Base-by-base conservation (phyloP, 2,797 vertebrate genomes). In the Esox lucius region DNA sequence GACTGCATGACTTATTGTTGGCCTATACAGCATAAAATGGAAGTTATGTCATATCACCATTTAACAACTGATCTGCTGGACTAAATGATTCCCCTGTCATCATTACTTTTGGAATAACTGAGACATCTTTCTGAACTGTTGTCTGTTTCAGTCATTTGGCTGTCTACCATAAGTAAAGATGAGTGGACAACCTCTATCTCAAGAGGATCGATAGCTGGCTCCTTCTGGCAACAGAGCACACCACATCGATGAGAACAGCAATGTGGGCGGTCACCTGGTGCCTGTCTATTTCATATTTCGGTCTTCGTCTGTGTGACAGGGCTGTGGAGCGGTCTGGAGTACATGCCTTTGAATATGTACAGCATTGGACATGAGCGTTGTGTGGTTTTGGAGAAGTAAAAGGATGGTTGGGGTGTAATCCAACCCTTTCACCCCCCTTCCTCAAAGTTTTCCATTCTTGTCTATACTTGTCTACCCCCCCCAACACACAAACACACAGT, bases 201-300 rank as follows among this genome's bases (percentile, higher is more conserved):
- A 76, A 56, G 70, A 75, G 72, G 80, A 71, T 81, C 87, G 84
- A 88, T 59, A 84, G 80, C 84, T 89, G 87, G 90, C 83, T 90
- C 48, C 35, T 81, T 83, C 85, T 91, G 89, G 91, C 90, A 91
- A 88, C 79, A 49, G 75, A 85, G 83, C 13, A 71, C 86, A 88
- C 90, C 91, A 75, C 90, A 91, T 70, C 81, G 78, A 90, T 83
- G 86, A 89, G 81, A 84, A 87, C 87, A 85, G 91, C 88, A 89
- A 86, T 87, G 82, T 56, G 84, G 79, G 78, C 79, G 85, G 86
- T 87, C 88, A 83, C 88, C 84, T 83, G 49, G 85, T 71, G 77
- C 88, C 89, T 87, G 88, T 90, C 86, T 89, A 91, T 91, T 91
- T 91, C 88, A 86, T 89, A 91, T 91, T 91, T 91, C 88, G 88